Percentiles rank a stretch among this genome's conserved stretches.
Evolutionary conservation across 2,797 vertebrate species (phyloP).

Genomic region (Aulostomus chinensis): DNA sequence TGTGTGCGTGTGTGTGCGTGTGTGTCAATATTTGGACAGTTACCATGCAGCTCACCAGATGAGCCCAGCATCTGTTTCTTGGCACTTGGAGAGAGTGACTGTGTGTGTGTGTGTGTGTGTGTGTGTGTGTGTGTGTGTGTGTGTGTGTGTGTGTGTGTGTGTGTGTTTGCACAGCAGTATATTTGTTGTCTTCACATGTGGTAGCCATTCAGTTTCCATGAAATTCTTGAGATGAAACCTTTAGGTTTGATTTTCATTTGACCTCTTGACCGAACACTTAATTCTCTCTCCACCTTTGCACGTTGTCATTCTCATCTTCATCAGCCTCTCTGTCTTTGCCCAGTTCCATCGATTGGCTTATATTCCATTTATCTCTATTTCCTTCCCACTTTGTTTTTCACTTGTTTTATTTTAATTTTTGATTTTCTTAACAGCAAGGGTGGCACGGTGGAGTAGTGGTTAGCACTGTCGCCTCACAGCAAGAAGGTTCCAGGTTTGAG

Average conservation of each 20-base stretch:
- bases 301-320: background rate
- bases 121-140: conserved; percentile 23
- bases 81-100: conserved; percentile 46
- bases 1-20: conserved; percentile 7
- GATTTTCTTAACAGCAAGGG: no score
- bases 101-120: conserved; percentile 9
- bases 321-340: background rate
- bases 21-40: conserved; percentile 75
- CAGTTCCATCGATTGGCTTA: background rate
- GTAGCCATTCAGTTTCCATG: conserved; percentile 14
- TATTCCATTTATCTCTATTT: background rate
- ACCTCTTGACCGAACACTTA: background rate
- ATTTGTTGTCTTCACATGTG: conserved; percentile 28
- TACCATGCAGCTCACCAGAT: conserved; percentile 73
- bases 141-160: conserved; percentile 9
- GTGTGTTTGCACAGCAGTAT: conserved; percentile 12
- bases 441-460: no score
- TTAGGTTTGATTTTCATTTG: background rate
- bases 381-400: no score
- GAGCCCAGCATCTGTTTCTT: conserved; percentile 74
- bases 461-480: no score
- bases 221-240: conserved; percentile 3
- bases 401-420: no score
- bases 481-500: no score
- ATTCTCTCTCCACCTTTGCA: conserved; percentile 1